Evolutionary conservation across 1,140 invertebrate genomes (phyloP).

Genomic region (Drosophila sulfurigaster): DNA sequence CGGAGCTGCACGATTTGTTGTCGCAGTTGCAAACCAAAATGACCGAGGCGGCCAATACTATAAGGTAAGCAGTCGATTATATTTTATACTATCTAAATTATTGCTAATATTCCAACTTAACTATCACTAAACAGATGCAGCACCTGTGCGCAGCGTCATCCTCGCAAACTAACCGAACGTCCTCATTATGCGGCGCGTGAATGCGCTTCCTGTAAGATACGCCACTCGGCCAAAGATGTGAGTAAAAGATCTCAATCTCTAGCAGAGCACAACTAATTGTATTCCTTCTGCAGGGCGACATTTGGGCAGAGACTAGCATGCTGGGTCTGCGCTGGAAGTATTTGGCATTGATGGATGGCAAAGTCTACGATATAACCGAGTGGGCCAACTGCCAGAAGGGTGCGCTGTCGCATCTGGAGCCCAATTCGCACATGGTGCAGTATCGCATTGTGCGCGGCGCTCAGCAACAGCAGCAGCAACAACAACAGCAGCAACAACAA

Average conservation of each 20-base stretch:
- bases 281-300: slow-evolving; percentile 90
- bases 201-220: slow-evolving; percentile 95
- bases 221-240: slow-evolving; percentile 96
- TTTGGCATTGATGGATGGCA: slow-evolving; percentile 98
- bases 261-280: background rate
- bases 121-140: slow-evolving; percentile 88
- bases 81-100: background rate
- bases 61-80: slow-evolving; percentile 86
- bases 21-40: slow-evolving; percentile 96
- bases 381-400: slow-evolving; percentile 97
- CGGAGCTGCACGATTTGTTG: slow-evolving; percentile 92
- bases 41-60: slow-evolving; percentile 95
- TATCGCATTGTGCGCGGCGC: slow-evolving; percentile 95
- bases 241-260: slow-evolving; percentile 42
- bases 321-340: slow-evolving; percentile 96
- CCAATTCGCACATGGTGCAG: slow-evolving; percentile 96
- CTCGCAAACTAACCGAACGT: slow-evolving; percentile 92
- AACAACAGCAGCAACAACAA: slow-evolving; percentile 70
- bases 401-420: slow-evolving; percentile 91
- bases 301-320: slow-evolving; percentile 96
- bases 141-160: slow-evolving; percentile 95
- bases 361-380: slow-evolving; percentile 97
- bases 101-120: background rate
- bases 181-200: slow-evolving; percentile 95
- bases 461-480: slow-evolving; percentile 86